Evolutionary conservation across 2,797 vertebrate species (phyloP).

Genomic region (Danio aesculapii): DNA sequence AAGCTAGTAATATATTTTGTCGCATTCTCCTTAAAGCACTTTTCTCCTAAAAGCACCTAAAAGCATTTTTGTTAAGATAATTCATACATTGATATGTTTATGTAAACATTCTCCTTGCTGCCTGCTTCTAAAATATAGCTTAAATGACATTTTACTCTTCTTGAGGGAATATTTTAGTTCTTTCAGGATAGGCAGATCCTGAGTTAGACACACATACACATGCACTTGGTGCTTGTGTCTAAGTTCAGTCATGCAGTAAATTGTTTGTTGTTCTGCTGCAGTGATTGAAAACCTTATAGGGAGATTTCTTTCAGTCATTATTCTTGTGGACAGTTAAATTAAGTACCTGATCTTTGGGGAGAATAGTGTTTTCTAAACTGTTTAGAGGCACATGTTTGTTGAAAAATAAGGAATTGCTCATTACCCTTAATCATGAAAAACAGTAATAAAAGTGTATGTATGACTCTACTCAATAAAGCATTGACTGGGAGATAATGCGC

Average conservation of each 20-base stretch:
- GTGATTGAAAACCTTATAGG: neutral
- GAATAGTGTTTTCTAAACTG: neutral
- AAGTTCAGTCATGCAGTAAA: neutral
- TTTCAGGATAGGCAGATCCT: neutral
- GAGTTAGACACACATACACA: neutral
- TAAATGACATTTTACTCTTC: neutral
- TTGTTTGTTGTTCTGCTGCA: slow-evolving; percentile 17
- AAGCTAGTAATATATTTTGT: neutral
- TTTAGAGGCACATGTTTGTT: neutral
- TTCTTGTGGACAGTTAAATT: neutral
- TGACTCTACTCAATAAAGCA: neutral
- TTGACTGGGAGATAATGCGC: neutral
- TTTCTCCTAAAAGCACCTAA: neutral
- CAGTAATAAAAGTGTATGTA: neutral
- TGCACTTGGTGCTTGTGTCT: neutral
- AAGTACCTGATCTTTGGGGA: neutral
- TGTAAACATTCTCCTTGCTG: neutral
- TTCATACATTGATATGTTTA: neutral
- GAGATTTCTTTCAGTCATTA: neutral
- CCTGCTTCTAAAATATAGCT: neutral
- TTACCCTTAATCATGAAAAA: neutral
- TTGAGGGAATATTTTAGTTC: neutral
- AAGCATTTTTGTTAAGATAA: neutral
- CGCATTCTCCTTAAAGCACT: neutral
- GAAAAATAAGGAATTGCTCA: too few species aligned